phyloP scores from a whole-genome alignment of 2,797 vertebrate species.

The Chiloscyllium punctatum region DNA sequence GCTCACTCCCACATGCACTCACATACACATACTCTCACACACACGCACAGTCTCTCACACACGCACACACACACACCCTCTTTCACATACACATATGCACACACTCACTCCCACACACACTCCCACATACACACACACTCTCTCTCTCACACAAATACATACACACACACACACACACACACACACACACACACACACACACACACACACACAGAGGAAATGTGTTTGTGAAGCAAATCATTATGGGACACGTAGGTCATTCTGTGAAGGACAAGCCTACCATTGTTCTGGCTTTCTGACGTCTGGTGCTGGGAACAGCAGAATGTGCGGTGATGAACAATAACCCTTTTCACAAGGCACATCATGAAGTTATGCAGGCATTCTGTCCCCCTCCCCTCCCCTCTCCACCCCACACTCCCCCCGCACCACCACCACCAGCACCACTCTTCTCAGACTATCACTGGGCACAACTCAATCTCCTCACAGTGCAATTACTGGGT shows the following conservation, averaged over 20 bases:
- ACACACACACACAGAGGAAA: slow-evolving; percentile 50
- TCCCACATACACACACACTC: too few species aligned
- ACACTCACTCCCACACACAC: too few species aligned
- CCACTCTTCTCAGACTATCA: slow-evolving; percentile 59
- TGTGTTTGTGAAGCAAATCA: slow-evolving; percentile 80
- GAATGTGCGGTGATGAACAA: slow-evolving; percentile 78
- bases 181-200: too few species aligned
- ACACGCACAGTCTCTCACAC: too few species aligned
- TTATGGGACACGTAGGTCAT: slow-evolving; percentile 66
- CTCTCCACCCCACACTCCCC: slow-evolving; percentile 63
- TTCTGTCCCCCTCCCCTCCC: slow-evolving; percentile 68
- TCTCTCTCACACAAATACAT: too few species aligned
- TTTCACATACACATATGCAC: too few species aligned
- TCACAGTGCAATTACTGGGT: not conserved
- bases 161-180: too few species aligned
- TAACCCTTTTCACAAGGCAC: slow-evolving; percentile 67
- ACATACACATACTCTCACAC: too few species aligned
- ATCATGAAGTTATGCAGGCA: slow-evolving; percentile 69
- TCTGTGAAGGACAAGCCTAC: slow-evolving; percentile 82
- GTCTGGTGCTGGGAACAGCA: slow-evolving; percentile 76
- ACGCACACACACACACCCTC: too few species aligned
- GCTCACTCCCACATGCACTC: too few species aligned
- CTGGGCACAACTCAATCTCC: slow-evolving; percentile 74
- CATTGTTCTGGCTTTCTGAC: slow-evolving; percentile 73
- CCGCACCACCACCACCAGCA: not conserved